Base-by-base conservation (phyloP, 2,797 vertebrate genomes). In the Acrossocheilus fasciatus region DNA sequence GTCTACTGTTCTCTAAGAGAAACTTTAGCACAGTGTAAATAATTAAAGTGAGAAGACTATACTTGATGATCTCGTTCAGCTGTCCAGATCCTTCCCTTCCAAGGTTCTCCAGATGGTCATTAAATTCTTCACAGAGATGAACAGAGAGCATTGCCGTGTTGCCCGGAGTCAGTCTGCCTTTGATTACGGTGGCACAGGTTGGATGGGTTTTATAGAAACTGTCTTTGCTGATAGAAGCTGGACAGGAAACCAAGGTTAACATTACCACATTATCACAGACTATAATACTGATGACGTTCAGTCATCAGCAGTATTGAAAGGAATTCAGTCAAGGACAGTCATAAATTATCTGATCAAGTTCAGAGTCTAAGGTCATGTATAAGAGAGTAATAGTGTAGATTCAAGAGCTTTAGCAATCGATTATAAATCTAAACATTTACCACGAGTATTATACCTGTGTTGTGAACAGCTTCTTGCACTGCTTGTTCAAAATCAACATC, bases 401-500 rank as follows among this genome's bases (percentile, higher is more conserved):
- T 70, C 1, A 26, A 9, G 10, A n/a, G 54, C 34, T 41, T 59
- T 72, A 54, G 52, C 12, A 78, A 30, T 52, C 0, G 0, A 30
- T n/a, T 75, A 76, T 36, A 6, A 15, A 9, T 54, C 1, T 5
- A 26, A 82, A 39, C 20, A 36, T 41, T 81, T 6, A 20, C 4
- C 41, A 5, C 2, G 3, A 68, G 4, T 9, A 20, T 72, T 70
- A 90, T 95, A 97, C 96, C 96, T 94, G 95, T 93, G 79, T 90
- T 92, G 88, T 91, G 83, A 15, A 96, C 90, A 4, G 94, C 92
- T 82, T 91, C 91, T 88, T 97, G 95, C 3, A 97, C 95, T 1
- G 96, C 96, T 81, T 94, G 94, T 78, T 95, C 95, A 90, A 97
- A 97, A 89, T 96, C 92, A 84, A 96, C 83, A 86, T 96, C 91